These are phyloP conservation scores for Octonoba sinensis DNA, from an alignment of 2,888 invertebrate genomes.

Conservation along the genomic window DNA sequence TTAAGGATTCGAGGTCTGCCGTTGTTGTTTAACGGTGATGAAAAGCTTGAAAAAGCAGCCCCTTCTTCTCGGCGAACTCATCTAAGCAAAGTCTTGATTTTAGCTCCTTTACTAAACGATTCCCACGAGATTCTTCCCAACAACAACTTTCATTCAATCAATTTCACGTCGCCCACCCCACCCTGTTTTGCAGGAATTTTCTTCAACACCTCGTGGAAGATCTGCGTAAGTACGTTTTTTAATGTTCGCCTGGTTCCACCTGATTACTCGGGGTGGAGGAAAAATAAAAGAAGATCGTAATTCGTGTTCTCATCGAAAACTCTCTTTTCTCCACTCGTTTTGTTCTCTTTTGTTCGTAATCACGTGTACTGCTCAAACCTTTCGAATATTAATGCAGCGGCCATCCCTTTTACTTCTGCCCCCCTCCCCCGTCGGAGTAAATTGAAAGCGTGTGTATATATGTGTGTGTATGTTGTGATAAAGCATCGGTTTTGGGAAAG, in stretches of 20 bases:
- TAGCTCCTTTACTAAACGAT: conserved; percentile 49
- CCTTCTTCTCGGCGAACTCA: conserved; percentile 10
- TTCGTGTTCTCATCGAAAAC: conserved; percentile 46
- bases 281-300: conserved; percentile 47
- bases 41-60: not conserved
- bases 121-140: conserved; percentile 13
- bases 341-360: conserved; percentile 36
- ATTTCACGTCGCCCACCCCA: conserved; percentile 45
- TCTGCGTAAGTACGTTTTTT: conserved; percentile 61
- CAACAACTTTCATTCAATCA: conserved; percentile 61
- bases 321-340: conserved; percentile 3
- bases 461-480: conserved; percentile 58
- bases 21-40: conserved; percentile 52
- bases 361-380: conserved; percentile 18
- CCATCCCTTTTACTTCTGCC: conserved; percentile 17
- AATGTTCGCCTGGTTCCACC: conserved; percentile 49
- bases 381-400: conserved; percentile 59
- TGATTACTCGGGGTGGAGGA: conserved; percentile 33
- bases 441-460: conserved; percentile 60
- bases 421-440: conserved; percentile 33
- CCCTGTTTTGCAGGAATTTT: conserved; percentile 26
- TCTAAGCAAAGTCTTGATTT: conserved; percentile 51
- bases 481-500: conserved; percentile 46
- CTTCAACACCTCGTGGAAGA: conserved; percentile 26
- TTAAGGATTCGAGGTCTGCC: conserved; percentile 42